Percentiles rank a stretch among this genome's conserved stretches.
Conservation (phyloP, 2,113 vertebrate genomes). For the Bubo bubo region DNA sequence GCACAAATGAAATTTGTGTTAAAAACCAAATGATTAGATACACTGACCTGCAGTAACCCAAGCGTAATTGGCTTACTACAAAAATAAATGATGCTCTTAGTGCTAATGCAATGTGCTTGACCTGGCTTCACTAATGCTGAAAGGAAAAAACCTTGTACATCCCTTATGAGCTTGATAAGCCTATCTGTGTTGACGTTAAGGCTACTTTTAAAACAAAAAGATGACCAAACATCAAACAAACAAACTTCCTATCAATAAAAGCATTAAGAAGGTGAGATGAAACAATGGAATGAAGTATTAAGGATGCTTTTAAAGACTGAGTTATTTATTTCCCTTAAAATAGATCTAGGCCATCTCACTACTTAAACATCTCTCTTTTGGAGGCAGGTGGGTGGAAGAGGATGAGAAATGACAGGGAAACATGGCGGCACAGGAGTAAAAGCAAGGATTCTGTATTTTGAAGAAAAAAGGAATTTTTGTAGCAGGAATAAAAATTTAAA, state of each 20-base stretch:
- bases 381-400: background rate
- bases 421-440: background rate
- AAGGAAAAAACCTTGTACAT: background rate
- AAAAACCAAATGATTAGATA: background rate
- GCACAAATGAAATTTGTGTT: conserved; percentile 20
- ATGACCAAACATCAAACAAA: background rate
- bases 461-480: background rate
- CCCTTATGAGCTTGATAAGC: background rate
- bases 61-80: conserved; percentile 1
- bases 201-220: background rate
- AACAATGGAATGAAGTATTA: background rate
- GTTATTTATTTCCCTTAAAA: background rate
- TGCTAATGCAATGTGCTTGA: conserved; percentile 7
- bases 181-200: background rate
- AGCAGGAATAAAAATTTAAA: background rate
- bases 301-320: background rate
- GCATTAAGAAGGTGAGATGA: background rate
- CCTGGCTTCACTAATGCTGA: background rate
- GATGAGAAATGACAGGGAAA: background rate
- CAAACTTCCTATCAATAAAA: background rate
- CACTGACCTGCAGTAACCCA: background rate
- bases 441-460: background rate
- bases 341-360: background rate
- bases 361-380: background rate
- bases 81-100: conserved; percentile 9